These are phyloP conservation scores for Athripsodes cinereus DNA, from an alignment of 2,888 invertebrate genomes.

Conservation along the genomic window DNA sequence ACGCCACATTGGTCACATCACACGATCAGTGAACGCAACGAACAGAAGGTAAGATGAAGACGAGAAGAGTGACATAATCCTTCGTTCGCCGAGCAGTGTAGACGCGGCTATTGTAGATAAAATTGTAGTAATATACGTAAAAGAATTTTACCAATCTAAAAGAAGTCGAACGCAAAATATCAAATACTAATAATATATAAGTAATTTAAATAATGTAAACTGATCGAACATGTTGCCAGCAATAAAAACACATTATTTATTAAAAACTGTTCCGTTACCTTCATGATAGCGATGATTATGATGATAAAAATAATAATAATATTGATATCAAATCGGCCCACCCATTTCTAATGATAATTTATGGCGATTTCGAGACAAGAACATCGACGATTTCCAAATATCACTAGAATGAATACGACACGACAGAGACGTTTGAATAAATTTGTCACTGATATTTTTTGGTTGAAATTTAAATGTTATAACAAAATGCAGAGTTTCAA, in stretches of 20 bases:
- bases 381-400: conserved; percentile 1
- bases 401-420: not conserved
- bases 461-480: too few species aligned
- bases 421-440: not conserved
- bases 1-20: too few species aligned
- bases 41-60: too few species aligned
- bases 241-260: not conserved
- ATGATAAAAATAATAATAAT: conserved; percentile 5
- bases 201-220: not conserved
- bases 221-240: not conserved
- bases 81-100: too few species aligned
- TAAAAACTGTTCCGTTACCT: not conserved
- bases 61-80: too few species aligned
- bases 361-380: not conserved
- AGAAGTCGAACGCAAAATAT: too few species aligned
- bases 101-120: too few species aligned
- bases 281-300: not conserved
- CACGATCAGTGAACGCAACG: too few species aligned
- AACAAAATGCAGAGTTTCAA: too few species aligned
- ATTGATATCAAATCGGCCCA: conserved; percentile 7
- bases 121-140: too few species aligned
- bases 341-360: conserved; percentile 10
- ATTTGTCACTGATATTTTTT: not conserved
- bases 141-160: too few species aligned
- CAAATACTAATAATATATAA: too few species aligned